Evolutionary conservation across 2,797 vertebrate genomes (phyloP), one percentile per base, ranked within the genome.

Genomic region (Heliangelus exortis): DNA sequence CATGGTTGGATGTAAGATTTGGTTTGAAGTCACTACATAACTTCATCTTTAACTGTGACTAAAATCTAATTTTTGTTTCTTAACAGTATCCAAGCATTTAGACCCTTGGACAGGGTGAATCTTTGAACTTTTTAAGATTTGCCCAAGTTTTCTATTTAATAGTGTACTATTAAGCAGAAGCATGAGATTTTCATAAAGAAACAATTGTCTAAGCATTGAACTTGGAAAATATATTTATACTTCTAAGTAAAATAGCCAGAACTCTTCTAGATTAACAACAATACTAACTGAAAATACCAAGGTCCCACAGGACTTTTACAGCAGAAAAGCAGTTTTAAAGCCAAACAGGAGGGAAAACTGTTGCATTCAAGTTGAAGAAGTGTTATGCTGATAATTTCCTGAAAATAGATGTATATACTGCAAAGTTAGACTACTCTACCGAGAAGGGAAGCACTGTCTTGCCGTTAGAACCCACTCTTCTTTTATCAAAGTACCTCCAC

Each of bases 401-500:
- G 0, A 78, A 89, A 90, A 85, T 48, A 86, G 26, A 93, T 39
- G 11, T 10, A 73, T 93, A 66, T 61, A 81, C 26, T 79, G 10
- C 28, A 82, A 78, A 77, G 23, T 33, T 88, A 82, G 82, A 72
- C 34, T 69, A 97, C 93, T 93, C 92, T 98, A 98, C 98, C 98
- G 95, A 83, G 99, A 99, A 68, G 98, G 99, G 96, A 99, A 99
- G 96, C 99, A 99, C 81, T 99, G 98, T 81, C 98, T 98, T 96
- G 99, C 99, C 25, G 99, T 99, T 93, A 99, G 98, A 77, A 99
- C 98, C 99, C 99, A 99, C 89, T 99, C 98, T 82, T 99, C 99
- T 92, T 99, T 98, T 97, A 99, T 98, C 93, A 99, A 96, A 54
- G 99, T 99, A 31, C 99, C 99, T 76, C 99, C 99, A 54, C 99